These are phyloP conservation scores for Ailurus styani DNA, from an alignment of 2,113 vertebrate genomes.

Conservation along the genomic window DNA sequence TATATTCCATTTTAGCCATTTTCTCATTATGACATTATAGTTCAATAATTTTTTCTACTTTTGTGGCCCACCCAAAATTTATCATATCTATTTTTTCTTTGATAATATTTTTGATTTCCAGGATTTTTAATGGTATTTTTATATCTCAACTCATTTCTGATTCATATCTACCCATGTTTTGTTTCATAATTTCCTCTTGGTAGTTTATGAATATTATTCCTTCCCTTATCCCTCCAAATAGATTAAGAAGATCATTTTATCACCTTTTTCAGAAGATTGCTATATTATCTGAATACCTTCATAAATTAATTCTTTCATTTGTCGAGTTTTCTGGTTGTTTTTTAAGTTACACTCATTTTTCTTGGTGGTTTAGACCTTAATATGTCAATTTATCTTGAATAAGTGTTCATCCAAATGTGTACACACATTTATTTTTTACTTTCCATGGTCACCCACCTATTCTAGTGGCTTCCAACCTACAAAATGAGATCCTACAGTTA, in stretches of 20 bases:
- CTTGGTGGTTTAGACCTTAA: not conserved
- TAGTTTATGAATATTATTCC: not conserved
- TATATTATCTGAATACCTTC: not conserved
- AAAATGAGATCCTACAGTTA: not conserved
- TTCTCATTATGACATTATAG: not conserved
- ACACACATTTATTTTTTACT: not conserved
- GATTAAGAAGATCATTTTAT: not conserved
- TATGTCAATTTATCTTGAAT: not conserved
- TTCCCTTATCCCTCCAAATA: not conserved
- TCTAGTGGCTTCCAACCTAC: not conserved
- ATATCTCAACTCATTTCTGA: not conserved
- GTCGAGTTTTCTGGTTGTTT: not conserved
- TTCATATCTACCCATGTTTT: not conserved
- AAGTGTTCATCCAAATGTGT: not conserved
- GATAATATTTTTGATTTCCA: not conserved
- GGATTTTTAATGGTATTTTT: not conserved
- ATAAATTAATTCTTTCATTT: not conserved
- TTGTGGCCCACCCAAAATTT: not conserved
- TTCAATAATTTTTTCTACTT: not conserved
- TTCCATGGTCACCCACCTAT: not conserved
- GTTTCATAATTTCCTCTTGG: not conserved
- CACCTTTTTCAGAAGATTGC: not conserved
- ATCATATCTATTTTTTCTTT: not conserved
- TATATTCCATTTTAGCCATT: not conserved
- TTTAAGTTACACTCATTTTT: not conserved